A percentile compares a stretch with the other conserved stretches of the same genome.
phyloP scores from a whole-genome alignment of 1,140 invertebrate genomes.

The Ceratina australensis region DNA sequence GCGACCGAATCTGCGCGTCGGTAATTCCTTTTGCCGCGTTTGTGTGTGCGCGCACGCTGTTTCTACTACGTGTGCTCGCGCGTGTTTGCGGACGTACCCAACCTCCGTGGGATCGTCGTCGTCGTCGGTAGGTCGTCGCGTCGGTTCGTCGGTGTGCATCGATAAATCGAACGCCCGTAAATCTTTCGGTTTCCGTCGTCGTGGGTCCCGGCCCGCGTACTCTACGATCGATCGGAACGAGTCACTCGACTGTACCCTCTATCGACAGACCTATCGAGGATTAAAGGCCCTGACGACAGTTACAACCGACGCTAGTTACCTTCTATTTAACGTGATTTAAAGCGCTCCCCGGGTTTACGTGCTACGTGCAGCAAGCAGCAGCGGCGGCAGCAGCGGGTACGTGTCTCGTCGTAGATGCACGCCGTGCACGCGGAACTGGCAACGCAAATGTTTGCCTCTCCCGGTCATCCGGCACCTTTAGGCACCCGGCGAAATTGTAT shows the following conservation, averaged over 20 bases:
- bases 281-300: constrained; percentile 60
- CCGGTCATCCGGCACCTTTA: neutral
- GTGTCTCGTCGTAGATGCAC: constrained; percentile 27
- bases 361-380: neutral
- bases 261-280: constrained; percentile 62
- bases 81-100: neutral
- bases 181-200: constrained; percentile 61
- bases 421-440: constrained; percentile 26
- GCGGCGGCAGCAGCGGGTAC: constrained; percentile 18
- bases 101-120: constrained; percentile 40
- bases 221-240: constrained; percentile 57
- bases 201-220: constrained; percentile 40
- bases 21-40: constrained; percentile 16
- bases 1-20: constrained; percentile 45
- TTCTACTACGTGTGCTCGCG: too few relatives aligned
- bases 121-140: neutral
- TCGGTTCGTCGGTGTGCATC: constrained; percentile 48
- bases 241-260: constrained; percentile 59
- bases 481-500: constrained; percentile 29
- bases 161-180: constrained; percentile 65
- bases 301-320: constrained; percentile 62
- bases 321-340: constrained; percentile 65
- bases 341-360: constrained; percentile 38
- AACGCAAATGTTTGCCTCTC: constrained; percentile 22
- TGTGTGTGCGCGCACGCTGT: neutral